Percentiles rank a stretch among this genome's conserved stretches.
These are phyloP conservation scores for Manis pentadactyla DNA, from an alignment of 2,797 vertebrate genomes.

Conservation along the genomic window DNA sequence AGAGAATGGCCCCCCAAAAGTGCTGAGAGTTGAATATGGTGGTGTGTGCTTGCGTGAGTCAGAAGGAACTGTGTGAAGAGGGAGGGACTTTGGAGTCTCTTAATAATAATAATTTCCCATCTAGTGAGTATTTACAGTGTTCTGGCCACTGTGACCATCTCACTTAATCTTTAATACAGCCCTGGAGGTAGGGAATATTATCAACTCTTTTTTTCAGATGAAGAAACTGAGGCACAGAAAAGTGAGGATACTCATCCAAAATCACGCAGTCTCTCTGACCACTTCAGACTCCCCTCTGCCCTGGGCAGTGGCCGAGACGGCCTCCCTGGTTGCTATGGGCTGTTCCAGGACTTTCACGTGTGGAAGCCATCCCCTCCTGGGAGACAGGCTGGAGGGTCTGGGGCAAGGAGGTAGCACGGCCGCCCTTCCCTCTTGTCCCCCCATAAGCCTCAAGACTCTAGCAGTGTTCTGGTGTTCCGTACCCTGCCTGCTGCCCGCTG, in stretches of 20 bases:
- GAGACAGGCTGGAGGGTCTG: not conserved
- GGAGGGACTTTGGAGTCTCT: not conserved
- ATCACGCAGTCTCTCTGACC: not conserved
- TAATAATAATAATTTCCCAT: not conserved
- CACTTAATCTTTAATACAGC: not conserved
- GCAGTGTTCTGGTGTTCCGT: not conserved
- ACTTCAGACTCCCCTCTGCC: not conserved
- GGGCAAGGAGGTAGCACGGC: too few relatives aligned
- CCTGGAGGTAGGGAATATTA: not conserved
- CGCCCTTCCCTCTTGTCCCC: not conserved
- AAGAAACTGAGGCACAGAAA: slow-evolving; percentile 41
- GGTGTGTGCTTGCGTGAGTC: not conserved
- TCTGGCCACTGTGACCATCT: not conserved
- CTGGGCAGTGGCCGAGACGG: not conserved
- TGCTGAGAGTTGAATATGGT: too few relatives aligned
- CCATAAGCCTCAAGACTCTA: not conserved
- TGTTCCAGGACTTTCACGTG: accelerated
- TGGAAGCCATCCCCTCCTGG: not conserved
- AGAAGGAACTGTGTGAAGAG: not conserved
- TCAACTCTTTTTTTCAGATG: not conserved
- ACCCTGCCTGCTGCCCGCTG: slow-evolving; percentile 43
- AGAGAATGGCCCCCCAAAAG: not conserved
- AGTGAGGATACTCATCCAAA: not conserved
- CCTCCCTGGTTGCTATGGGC: not conserved
- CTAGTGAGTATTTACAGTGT: not conserved